Base-by-base conservation (phyloP, 2,888 invertebrate genomes). In the Auanema sp. region DNA sequence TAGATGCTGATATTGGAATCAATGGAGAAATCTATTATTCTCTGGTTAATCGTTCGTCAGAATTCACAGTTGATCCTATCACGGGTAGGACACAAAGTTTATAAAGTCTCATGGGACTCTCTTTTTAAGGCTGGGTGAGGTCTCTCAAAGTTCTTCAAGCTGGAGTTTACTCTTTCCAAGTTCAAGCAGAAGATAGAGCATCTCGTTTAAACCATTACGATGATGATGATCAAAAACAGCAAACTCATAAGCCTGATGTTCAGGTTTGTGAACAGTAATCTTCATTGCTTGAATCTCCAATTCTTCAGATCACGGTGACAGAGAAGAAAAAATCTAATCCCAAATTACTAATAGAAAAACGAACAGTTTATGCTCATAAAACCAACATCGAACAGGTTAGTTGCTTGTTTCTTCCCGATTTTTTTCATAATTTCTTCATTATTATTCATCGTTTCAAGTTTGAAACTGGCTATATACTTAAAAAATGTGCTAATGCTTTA, bases 11-110 rank as follows among this genome's bases (percentile, higher is more conserved):
- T 85, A 87, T 92, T 42, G 97, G 96, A 2, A 88, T 92, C 78
- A 97, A 97, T 85, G 94, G 95, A 0, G 93, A 96, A 87, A 92
- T 97, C 78, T 96, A 96, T 86, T 97, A 95, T 86, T 93, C 92
- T 84, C 90, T 97, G 80, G 64, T 64, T 23, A 68, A 72, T 52
- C 16, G 64, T 8, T 69, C 71, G 10, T 90, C 91, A 81, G 90
- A 89, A 79, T 97, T 96, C 84, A 91, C 92, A 42, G 90, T 98
- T 63, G 93, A 97, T 85, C 93, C 95, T 1, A 91, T 92, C 60
- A 91, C 91, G 53, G 96, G 96, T 53, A 43, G 54, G 58, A 49
- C 42, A 21, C 33, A 1, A 18, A 49, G 47, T 4, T n/a, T 12
- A 16, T 3, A 44, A 57, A 10, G 11, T 14, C n/a, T 40, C 12